phyloP scores from a whole-genome alignment of 2,888 invertebrate genomes.

The Epiperipatus broadwayi region DNA sequence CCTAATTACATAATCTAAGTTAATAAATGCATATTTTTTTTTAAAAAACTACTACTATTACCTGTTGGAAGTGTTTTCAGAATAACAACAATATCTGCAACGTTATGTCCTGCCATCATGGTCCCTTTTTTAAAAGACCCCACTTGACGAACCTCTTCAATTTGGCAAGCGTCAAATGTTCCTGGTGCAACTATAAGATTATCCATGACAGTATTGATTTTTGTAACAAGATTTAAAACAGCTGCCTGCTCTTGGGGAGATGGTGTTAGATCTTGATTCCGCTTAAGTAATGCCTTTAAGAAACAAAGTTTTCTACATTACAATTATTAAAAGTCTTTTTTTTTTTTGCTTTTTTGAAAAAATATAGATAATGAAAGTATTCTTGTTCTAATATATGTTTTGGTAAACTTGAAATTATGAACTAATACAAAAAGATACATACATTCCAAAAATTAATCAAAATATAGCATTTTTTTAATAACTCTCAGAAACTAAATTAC shows the following conservation, averaged over 20 bases:
- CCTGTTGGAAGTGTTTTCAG: slow-evolving; percentile 78
- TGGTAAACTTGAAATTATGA: slow-evolving; percentile 4
- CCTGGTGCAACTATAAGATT: slow-evolving; percentile 84
- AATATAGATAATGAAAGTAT: no score
- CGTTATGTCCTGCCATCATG: slow-evolving; percentile 81
- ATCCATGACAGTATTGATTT: slow-evolving; percentile 82
- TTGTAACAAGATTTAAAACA: slow-evolving; percentile 76
- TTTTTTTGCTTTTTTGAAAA: no score
- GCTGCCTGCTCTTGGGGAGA: slow-evolving; percentile 74
- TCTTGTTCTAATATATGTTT: no score
- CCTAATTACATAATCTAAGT: no score
- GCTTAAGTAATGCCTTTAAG: slow-evolving; percentile 67
- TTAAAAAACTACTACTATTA: slow-evolving; percentile 18
- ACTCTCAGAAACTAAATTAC: no score
- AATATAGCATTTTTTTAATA: no score
- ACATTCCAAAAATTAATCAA: no score
- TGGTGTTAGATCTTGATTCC: slow-evolving; percentile 78
- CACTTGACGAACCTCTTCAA: slow-evolving; percentile 86
- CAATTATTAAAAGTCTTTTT: no score
- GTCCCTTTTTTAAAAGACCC: slow-evolving; percentile 97
- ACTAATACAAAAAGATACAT: no score
- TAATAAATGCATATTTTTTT: no score
- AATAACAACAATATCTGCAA: slow-evolving; percentile 89
- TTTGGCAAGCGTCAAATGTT: slow-evolving; percentile 80
- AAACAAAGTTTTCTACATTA: no score